Base-by-base conservation (phyloP, 1,140 invertebrate genomes). In the Drosophila ohnishii region DNA sequence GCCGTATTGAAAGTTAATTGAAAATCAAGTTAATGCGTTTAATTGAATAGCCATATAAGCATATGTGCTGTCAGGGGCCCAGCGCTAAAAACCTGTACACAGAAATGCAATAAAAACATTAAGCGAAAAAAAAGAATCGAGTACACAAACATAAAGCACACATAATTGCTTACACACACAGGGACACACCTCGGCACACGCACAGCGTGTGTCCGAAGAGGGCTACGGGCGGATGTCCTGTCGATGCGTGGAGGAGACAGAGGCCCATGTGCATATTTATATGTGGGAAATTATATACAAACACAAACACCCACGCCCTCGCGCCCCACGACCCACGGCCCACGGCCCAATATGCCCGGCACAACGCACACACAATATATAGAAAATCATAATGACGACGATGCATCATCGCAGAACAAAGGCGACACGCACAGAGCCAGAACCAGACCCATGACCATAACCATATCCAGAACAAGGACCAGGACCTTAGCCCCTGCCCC, bases 21-120 rank as follows among this genome's bases (percentile, higher is more conserved):
- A 87, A 87, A 87, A 87, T 87, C 84, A 87, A 87, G 83, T 87
- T 88, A 87, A 87, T 88, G 80, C 83, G 72, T 87, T 88, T 87
- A 87, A 88, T 87, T 87, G 67, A 88, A 88, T 88, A 69, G 75
- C 44, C 58, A 59, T 69, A 60, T 60, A 56, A 42, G 76, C 81
- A 87, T 86, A 87, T 86, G 78, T 45, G 62, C 22, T 44, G 63
- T 58, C 30, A 35, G 48, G 32, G 45, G 22, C 58, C 74, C 74
- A 64, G 48, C 50, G 76, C 80, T 80, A 80, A 87, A 79, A 86
- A 76, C 78, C 72, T 59, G 73, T 62, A 79, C 83, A 86, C 59
- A 40, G 79, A 70, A 79, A 88, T 88, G 79, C 83, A 83, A 87
- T 88, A 71, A 87, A 88, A 87, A 87, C 71, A 86, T 81, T 72